Evolutionary conservation across 2,888 invertebrate genomes (phyloP).

Genomic region (Abscondita cerata): DNA sequence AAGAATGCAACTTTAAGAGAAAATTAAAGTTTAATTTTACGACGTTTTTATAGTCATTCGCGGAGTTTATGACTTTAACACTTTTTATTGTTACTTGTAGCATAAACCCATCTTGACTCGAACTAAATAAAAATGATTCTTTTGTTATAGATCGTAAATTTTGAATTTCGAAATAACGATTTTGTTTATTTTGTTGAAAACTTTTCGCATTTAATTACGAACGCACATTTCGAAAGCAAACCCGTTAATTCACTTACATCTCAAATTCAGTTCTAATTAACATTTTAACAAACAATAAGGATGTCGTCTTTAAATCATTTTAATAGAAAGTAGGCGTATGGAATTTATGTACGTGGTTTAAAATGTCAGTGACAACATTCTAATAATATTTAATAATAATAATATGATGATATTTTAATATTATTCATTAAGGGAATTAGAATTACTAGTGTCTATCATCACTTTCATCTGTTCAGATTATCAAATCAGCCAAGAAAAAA

Average conservation of each 20-base stretch:
- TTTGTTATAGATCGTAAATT: conserved; percentile 10
- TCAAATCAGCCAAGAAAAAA: too few species aligned
- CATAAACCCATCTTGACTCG: conserved; percentile 5
- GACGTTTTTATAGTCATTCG: conserved; percentile 9
- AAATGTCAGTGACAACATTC: conserved; percentile 1
- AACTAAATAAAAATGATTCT: conserved; percentile 6
- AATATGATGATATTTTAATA: too few species aligned
- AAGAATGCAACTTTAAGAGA: conserved; percentile 6
- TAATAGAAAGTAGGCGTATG: conserved; percentile 11
- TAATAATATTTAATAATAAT: too few species aligned
- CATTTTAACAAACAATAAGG: conserved; percentile 12
- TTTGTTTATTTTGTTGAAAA: not conserved
- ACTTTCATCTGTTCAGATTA: too few species aligned
- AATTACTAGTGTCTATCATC: too few species aligned
- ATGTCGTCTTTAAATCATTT: conserved; percentile 6
- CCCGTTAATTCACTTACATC: conserved; percentile 3
- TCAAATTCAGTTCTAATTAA: conserved; percentile 10
- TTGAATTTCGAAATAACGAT: not conserved
- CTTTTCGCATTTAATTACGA: conserved; percentile 2
- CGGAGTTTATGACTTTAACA: conserved; percentile 7
- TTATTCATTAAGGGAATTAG: too few species aligned
- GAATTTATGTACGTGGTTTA: conserved; percentile 7
- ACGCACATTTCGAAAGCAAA: not conserved
- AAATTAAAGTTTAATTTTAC: conserved; percentile 12
- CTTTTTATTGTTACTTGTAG: conserved; percentile 10